These are phyloP conservation scores for Urosaurus nigricauda DNA, from an alignment of 2,797 vertebrate species.

Conservation along the genomic window DNA sequence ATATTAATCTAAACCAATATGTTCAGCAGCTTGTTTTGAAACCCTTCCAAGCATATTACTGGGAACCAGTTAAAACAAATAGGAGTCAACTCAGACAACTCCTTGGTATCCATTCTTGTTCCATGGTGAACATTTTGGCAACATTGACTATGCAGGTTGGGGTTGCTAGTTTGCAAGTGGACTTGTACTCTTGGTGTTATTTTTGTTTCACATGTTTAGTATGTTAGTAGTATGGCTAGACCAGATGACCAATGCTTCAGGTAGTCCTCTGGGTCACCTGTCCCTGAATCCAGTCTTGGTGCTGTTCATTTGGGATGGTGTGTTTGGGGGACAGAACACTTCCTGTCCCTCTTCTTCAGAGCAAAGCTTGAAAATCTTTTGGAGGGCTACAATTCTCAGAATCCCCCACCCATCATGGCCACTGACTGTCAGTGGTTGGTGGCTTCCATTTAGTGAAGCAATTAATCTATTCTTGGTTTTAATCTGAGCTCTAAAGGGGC, in stretches of 20 bases:
- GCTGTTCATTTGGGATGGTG: not conserved
- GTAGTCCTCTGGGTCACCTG: not conserved
- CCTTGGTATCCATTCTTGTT: not conserved
- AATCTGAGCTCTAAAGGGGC: too few relatives aligned
- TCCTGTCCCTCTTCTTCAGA: not conserved
- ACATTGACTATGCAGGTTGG: too few relatives aligned
- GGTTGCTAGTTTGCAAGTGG: not conserved
- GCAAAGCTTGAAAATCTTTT: too few relatives aligned
- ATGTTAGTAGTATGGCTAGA: not conserved
- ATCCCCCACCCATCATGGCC: too few relatives aligned
- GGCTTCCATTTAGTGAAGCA: too few relatives aligned
- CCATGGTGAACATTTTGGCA: not conserved
- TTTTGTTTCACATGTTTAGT: not conserved
- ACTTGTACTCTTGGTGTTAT: not conserved
- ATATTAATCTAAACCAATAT: not conserved
- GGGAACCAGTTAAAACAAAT: not conserved
- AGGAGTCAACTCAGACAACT: too few relatives aligned
- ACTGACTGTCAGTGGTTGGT: too few relatives aligned
- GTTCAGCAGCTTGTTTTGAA: not conserved
- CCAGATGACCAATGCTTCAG: not conserved
- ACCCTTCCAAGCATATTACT: not conserved
- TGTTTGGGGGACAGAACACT: not conserved
- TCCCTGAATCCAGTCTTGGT: not conserved
- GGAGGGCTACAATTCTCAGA: too few relatives aligned
- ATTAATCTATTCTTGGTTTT: too few relatives aligned